Evolutionary conservation across 2,113 vertebrate genomes (phyloP), one percentile per base, ranked within the genome.

Genomic region (Melospiza georgiana): DNA sequence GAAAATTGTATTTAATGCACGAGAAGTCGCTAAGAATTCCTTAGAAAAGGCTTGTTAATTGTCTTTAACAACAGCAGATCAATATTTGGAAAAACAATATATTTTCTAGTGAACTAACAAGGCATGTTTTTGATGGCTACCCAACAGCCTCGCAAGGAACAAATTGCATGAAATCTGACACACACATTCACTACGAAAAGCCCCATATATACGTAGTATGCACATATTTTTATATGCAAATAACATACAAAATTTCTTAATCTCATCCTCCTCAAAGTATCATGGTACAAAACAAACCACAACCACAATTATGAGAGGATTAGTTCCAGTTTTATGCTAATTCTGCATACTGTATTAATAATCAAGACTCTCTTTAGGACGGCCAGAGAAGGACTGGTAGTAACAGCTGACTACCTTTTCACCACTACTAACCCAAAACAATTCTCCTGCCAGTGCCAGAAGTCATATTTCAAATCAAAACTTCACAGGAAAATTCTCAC

Each of bases 1-100:
- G 51, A 97, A 93, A 83, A 94, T 73, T 74, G 52, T 33, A 85
- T 91, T 94, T 92, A 93, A 90, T 79, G 18, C 43, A 91, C 0
- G 4, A 7, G 48, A 91, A 69, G 24, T 2, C 17, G 79, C 5
- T 3, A 5, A 17, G 61, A 79, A 69, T 31, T 37, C 55, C 39
- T 58, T 19, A 74, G 5, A 35, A 89, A 89, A 79, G 3, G 21
- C 6, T 52, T 44, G 5, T 23, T 71, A 41, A 51, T 69, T 68
- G 55, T 74, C 49, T 61, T 20, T 44, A 88, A 59, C 16, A 87
- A 58, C 15, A 48, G 9, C 17, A 52, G 8, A 49, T 33, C 18
- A 24, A 6, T 37, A 80, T 28, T 49, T 86, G 25, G 68, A 49
- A 80, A 74, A 80, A 12, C 21, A 48, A 27, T 5, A 1, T 8